phyloP scores from a whole-genome alignment of 1,140 invertebrate genomes.

The Globodera rostochiensis region DNA sequence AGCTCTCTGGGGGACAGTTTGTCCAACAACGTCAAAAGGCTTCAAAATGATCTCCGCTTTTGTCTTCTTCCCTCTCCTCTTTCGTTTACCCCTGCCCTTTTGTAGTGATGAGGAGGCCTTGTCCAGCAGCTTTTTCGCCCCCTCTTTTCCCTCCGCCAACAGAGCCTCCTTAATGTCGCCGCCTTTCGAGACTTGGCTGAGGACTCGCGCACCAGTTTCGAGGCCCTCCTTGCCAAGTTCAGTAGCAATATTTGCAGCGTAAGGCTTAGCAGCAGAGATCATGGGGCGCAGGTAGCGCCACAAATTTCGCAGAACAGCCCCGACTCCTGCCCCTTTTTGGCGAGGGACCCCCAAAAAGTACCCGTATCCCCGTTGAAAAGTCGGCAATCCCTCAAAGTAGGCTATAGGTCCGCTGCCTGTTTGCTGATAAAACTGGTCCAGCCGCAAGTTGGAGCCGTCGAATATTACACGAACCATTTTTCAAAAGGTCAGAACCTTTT shows the following conservation, averaged over 20 bases:
- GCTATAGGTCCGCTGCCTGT: not conserved
- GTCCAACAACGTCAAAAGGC: not conserved
- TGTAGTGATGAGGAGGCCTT: not conserved
- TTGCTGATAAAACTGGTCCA: constrained; percentile 21
- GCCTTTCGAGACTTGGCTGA: not conserved
- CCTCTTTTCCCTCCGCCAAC: constrained; percentile 4
- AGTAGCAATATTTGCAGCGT: not conserved
- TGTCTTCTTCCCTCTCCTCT: not conserved
- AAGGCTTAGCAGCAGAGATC: not conserved
- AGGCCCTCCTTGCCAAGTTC: not conserved
- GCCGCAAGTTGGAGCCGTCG: constrained; percentile 2
- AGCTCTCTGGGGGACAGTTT: not conserved
- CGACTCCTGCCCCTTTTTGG: constrained; percentile 14
- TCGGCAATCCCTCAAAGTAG: not conserved
- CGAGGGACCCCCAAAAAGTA: not conserved
- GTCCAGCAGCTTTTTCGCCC: not conserved
- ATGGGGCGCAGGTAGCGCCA: constrained; percentile 16
- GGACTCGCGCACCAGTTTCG: not conserved
- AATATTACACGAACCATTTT: constrained; percentile 35
- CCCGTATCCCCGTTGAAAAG: constrained; percentile 19
- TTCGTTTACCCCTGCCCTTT: not conserved
- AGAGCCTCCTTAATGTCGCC: not conserved
- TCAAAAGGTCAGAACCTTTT: not conserved
- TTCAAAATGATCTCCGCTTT: not conserved
- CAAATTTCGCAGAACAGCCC: constrained; percentile 4